A percentile compares a stretch with the other conserved stretches of the same genome.
Evolutionary conservation across 2,888 invertebrate species (phyloP).

Genomic region (Clistopyga incitator): DNA sequence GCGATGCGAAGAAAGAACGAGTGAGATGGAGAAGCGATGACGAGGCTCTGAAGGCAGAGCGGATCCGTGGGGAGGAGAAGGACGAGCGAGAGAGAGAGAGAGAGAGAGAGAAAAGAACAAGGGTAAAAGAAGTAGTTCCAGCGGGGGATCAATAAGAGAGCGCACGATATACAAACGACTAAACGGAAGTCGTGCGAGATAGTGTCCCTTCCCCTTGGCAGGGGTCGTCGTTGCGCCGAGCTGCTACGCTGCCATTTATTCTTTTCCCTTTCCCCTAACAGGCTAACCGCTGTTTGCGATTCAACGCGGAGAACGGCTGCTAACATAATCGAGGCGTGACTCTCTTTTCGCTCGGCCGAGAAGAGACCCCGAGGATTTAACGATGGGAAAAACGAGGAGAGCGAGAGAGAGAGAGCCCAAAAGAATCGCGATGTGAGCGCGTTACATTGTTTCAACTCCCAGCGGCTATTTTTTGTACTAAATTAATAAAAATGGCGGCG

Average conservation of each 20-base stretch:
- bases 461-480: slow-evolving; percentile 66
- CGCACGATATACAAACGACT: slow-evolving; percentile 79
- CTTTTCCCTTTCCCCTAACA: slow-evolving; percentile 31
- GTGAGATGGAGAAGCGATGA: slow-evolving; percentile 30
- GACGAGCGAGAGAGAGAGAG: slow-evolving; percentile 31
- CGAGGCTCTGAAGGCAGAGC: not conserved
- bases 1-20: slow-evolving; percentile 26
- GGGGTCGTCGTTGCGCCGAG: slow-evolving; percentile 28
- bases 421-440: slow-evolving; percentile 34
- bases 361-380: slow-evolving; percentile 67
- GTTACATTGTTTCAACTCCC: slow-evolving; percentile 49
- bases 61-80: not conserved
- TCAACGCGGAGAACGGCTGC: slow-evolving; percentile 52
- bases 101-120: slow-evolving; percentile 22
- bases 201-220: slow-evolving; percentile 71
- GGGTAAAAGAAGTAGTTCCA: slow-evolving; percentile 63
- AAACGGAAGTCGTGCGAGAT: slow-evolving; percentile 79
- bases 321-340: slow-evolving; percentile 77
- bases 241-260: slow-evolving; percentile 64
- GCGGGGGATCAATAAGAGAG: slow-evolving; percentile 80
- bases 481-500: slow-evolving; percentile 67
- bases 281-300: slow-evolving; percentile 50
- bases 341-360: slow-evolving; percentile 69
- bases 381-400: slow-evolving; percentile 41
- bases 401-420: slow-evolving; percentile 17